Base-by-base conservation (phyloP, 2,888 invertebrate species). In the Coelinius sp. region DNA sequence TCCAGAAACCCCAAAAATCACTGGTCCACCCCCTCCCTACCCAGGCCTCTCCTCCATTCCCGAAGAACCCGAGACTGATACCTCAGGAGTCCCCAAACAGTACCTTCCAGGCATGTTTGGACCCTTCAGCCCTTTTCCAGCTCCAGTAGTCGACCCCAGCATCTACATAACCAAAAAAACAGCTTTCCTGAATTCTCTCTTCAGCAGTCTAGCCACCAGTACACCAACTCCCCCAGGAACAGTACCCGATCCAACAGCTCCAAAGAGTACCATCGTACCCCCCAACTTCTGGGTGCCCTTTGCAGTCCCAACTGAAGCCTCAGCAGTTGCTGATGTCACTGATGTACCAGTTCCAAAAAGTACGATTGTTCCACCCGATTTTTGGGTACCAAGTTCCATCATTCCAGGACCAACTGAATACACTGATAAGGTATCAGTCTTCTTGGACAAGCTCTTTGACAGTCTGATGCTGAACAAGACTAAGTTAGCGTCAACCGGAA, bases 311-410 rank as follows among this genome's bases (percentile, higher is more conserved):
- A 63, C 41, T 1, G 63, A 41, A 5, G 14, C 35, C 3, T 5
- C 71, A 14, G 25, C 67, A 5, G 71, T 80, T 4, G 5, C 70
- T 17, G 24, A 65, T 3, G 71, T 76, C 1, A 81, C 81, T 0
- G 84, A 82, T 5, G 25, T 65, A 6, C 76, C 84, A 6, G 66
- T 76, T 20, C 78, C 83, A 1, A 86, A 84, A 68, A 83, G 82
- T 31, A 86, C 86, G 1, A 82, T 87, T 14, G 86, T 87, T n/a
- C 84, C 87, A 4, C 78, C 85, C 0, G 78, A 78, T 52, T 87
- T 84, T 44, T 87, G 86, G 87, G 6, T 81, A 1, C 86, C 86
- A 27, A 78, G 80, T 6, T 78, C 83, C 0, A 52, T 83, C 1
- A 76, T 83, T 12, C 83, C 84, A 1, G 80, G 73, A 8, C 84